Evolutionary conservation across 2,797 vertebrate species (phyloP).

Genomic region (Cuniculus paca): DNA sequence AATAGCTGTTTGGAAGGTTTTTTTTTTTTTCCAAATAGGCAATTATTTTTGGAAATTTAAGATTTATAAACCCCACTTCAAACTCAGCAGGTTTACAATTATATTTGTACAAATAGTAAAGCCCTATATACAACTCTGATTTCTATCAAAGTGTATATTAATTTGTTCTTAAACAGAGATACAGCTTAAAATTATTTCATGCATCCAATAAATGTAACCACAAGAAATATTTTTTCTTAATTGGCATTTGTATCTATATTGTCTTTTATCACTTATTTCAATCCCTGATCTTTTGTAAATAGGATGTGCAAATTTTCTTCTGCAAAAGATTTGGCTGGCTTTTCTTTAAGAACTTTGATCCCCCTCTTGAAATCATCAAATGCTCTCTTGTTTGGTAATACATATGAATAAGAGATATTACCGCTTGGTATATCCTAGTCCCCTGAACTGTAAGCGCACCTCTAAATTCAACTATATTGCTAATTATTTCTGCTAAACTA

Average conservation of each 20-base stretch:
- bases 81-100: neutral
- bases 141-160: neutral
- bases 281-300: neutral
- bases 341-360: neutral
- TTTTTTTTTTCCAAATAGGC: constrained; percentile 12
- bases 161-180: neutral
- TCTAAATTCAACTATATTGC: neutral
- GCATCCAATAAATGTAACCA: neutral
- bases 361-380: neutral
- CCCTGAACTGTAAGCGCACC: neutral
- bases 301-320: neutral
- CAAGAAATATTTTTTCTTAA: constrained; percentile 4
- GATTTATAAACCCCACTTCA: constrained; percentile 7
- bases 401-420: neutral
- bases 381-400: neutral
- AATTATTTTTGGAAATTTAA: neutral
- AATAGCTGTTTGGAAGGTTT: neutral
- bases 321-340: neutral
- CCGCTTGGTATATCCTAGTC: neutral
- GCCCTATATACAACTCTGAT: neutral
- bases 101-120: neutral
- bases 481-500: neutral
- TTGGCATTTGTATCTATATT: neutral
- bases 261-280: neutral
- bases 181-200: neutral